These are phyloP conservation scores for Anticlea derivata DNA, from an alignment of 2,888 invertebrate genomes.

Conservation along the genomic window DNA sequence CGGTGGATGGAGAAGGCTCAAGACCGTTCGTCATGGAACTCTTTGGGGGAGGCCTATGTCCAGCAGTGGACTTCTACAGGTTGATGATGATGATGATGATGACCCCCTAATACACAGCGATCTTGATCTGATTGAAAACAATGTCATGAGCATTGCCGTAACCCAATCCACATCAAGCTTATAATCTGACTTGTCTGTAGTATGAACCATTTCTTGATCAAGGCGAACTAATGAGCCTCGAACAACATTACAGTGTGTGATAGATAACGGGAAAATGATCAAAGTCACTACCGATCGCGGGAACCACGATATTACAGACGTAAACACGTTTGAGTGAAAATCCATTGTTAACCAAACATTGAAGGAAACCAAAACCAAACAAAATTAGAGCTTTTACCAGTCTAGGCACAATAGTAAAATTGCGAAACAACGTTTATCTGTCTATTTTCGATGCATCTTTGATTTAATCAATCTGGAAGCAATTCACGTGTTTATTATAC, in stretches of 20 bases:
- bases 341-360: neutral
- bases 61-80: no score
- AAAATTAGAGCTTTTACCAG: neutral
- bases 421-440: neutral
- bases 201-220: neutral
- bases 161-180: neutral
- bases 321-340: constrained; percentile 7
- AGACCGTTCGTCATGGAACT: no score
- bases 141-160: neutral
- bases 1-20: no score
- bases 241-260: neutral
- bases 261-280: constrained; percentile 1
- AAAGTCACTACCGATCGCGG: neutral
- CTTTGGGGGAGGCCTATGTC: no score
- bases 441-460: no score
- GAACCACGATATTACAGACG: neutral
- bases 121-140: no score
- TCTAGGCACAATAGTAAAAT: no score
- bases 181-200: neutral
- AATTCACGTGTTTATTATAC: no score
- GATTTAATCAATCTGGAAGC: no score
- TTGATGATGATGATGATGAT: no score
- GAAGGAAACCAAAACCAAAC: neutral
- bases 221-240: neutral
- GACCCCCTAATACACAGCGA: no score